These are phyloP conservation scores for Leucoma salicis DNA, from an alignment of 2,888 invertebrate genomes.

Conservation along the genomic window DNA sequence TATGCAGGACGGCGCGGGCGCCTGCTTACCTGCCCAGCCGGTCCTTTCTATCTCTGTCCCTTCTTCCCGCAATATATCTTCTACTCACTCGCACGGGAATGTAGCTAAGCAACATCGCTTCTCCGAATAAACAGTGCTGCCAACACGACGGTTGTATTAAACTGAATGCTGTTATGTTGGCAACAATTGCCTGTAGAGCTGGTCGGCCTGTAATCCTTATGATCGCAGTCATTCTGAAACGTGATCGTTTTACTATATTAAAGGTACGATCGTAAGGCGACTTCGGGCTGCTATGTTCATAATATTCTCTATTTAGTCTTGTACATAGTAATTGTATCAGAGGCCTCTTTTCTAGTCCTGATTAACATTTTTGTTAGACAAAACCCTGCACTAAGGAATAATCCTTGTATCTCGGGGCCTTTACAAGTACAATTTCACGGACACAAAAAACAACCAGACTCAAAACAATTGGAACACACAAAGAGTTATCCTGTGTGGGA, in stretches of 20 bases:
- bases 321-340: not conserved
- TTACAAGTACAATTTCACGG: no score
- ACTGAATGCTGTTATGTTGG: constrained; percentile 18
- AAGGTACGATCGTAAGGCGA: constrained; percentile 33
- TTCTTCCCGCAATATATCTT: constrained; percentile 20
- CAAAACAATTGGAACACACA: no score
- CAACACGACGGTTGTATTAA: constrained; percentile 19
- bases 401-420: no score
- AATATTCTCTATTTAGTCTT: constrained; percentile 15
- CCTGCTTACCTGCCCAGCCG: constrained; percentile 58
- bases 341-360: no score
- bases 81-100: constrained; percentile 37
- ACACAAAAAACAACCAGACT: no score
- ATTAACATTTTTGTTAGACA: no score
- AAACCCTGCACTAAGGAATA: no score
- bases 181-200: constrained; percentile 27
- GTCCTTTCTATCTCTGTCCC: constrained; percentile 45
- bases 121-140: constrained; percentile 32
- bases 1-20: constrained; percentile 36
- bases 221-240: constrained; percentile 46
- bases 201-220: constrained; percentile 26
- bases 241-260: constrained; percentile 58
- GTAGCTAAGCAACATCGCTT: constrained; percentile 46
- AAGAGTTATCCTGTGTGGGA: no score
- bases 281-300: constrained; percentile 27